Evolutionary conservation across 2,797 vertebrate genomes (phyloP).

Genomic region (Potorous gilbertii): DNA sequence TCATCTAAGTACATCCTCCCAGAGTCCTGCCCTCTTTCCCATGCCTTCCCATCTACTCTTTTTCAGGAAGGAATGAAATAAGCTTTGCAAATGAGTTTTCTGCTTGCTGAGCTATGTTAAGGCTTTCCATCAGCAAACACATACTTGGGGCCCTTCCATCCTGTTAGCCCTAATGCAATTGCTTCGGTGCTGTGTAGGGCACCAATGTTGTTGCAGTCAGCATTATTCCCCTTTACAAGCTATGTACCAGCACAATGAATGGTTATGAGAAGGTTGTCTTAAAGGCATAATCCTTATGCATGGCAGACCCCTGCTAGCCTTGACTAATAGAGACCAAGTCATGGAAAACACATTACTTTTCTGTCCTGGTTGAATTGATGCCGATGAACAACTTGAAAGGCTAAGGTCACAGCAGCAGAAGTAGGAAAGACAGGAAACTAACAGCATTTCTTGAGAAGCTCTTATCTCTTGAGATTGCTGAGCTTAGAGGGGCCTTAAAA

Average conservation of each 20-base stretch:
- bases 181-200: background rate
- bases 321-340: background rate
- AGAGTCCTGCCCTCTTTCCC: background rate
- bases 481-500: constrained; percentile 41
- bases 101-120: background rate
- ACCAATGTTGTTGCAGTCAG: background rate
- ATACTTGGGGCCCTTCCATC: background rate
- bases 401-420: background rate
- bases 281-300: background rate
- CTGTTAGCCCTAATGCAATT: background rate
- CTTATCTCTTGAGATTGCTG: constrained; percentile 16
- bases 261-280: constrained; percentile 2
- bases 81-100: background rate
- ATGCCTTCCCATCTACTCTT: background rate
- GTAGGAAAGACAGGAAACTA: constrained; percentile 25
- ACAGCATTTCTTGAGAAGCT: constrained; percentile 24
- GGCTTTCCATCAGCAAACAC: background rate
- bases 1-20: background rate
- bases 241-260: background rate
- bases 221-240: background rate
- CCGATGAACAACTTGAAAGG: constrained; percentile 7
- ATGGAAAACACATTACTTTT: constrained; percentile 18
- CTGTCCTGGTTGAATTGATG: background rate
- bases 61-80: background rate
- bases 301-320: background rate